Evolutionary conservation across 1,140 invertebrate genomes (phyloP), one percentile per base, ranked within the genome.

Genomic region (Papilio polyxenes): DNA sequence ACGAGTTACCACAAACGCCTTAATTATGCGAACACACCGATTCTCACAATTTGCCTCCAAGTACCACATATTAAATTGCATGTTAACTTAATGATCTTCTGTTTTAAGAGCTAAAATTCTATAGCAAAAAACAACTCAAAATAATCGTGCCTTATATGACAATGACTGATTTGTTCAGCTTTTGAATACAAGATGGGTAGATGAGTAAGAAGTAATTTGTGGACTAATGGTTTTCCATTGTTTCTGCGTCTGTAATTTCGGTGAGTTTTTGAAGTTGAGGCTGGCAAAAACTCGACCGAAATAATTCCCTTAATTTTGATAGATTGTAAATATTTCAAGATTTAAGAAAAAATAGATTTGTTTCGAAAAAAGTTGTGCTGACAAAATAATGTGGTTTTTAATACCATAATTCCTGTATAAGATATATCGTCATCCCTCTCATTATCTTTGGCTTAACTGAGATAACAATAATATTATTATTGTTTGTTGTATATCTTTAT

Each of bases 31-130:
- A 83, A 88, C 88, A 89, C 87, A 83, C 90, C 75, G 87, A 87
- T 92, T 92, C 89, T 88, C 91, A 92, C 90, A 89, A 92, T 91
- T 90, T 89, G 83, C 85, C 84, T 82, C 88, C 81, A 85, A 86
- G 83, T 84, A 65, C 80, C 75, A 75, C 75, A 75, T 81, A 83
- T 72, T 37, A 72, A 81, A 81, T 56, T 51, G 78, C 49, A 80
- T 82, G 40, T 75, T 75, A 75, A 80, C 53, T 8, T 76, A 81
- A 81, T 81, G 13, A 77, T 11, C 2, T 13, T n/a, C 6, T 77
- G 49, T 53, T 48, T 23, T 77, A 77, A 53, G 49, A 77, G 20
- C 20, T 37, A 77, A 51, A 77, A 56, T 77, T 2, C 10, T n/a
- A 23, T 53, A 23, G 49, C 75, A 77, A 77, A 51, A 53, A 51